Evolutionary conservation across 2,888 invertebrate genomes (phyloP).

Genomic region (Xanthostigma xanthostigma): DNA sequence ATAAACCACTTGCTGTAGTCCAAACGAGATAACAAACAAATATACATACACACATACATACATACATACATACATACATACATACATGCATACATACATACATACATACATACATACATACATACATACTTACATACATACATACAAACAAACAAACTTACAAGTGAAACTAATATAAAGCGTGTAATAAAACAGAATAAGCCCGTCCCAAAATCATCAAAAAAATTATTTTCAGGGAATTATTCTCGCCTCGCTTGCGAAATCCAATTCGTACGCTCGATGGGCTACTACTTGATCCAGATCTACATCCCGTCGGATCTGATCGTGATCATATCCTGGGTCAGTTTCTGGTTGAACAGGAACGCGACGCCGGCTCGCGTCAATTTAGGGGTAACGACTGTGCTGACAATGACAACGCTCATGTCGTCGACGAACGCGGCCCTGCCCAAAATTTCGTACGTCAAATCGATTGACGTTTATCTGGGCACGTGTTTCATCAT

Average conservation of each 20-base stretch:
- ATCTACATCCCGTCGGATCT: slow-evolving; percentile 95
- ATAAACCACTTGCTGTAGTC: too few relatives aligned
- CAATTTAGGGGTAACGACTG: slow-evolving; percentile 86
- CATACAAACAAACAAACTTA: too few relatives aligned
- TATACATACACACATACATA: too few relatives aligned
- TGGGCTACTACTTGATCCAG: slow-evolving; percentile 98
- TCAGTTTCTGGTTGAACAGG: slow-evolving; percentile 91
- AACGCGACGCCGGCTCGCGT: slow-evolving; percentile 91
- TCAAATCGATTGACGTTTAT: slow-evolving; percentile 95
- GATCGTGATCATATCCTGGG: slow-evolving; percentile 95
- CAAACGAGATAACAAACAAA: too few relatives aligned
- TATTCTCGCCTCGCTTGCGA: slow-evolving; percentile 92
- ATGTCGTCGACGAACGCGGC: slow-evolving; percentile 95
- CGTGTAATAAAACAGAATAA: too few relatives aligned
- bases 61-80: too few relatives aligned
- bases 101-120: too few relatives aligned
- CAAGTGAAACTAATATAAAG: too few relatives aligned
- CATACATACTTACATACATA: too few relatives aligned
- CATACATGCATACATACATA: too few relatives aligned
- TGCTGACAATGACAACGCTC: slow-evolving; percentile 93
- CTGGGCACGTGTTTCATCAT: slow-evolving; percentile 96
- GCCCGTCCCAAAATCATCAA: not conserved
- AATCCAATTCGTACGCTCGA: slow-evolving; percentile 92
- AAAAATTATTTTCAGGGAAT: slow-evolving; percentile 50
- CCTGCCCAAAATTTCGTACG: slow-evolving; percentile 94